Percentiles rank a stretch among this genome's conserved stretches.
Evolutionary conservation across 2,113 vertebrate species (phyloP).

Genomic region (Sakesphorus luctuosus): DNA sequence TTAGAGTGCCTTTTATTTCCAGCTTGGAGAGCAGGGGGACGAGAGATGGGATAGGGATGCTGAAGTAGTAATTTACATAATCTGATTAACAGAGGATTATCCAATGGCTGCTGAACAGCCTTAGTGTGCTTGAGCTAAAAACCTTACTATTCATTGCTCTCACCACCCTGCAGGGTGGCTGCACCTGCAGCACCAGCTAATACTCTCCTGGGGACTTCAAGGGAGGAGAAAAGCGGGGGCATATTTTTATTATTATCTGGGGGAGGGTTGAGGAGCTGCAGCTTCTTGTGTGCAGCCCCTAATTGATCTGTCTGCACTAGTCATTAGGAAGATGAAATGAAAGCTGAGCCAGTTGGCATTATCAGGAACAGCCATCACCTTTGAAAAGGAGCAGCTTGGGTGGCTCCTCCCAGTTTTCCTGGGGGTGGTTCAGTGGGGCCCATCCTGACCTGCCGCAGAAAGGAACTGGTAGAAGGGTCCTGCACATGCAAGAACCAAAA

Average conservation of each 20-base stretch:
- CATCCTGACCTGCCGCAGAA: neutral
- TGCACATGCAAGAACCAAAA: neutral
- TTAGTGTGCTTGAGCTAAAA: conserved; percentile 90
- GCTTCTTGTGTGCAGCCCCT: conserved; percentile 37
- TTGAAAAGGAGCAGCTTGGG: conserved; percentile 53
- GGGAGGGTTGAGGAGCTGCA: conserved; percentile 9
- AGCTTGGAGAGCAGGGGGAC: conserved; percentile 42
- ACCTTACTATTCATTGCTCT: conserved; percentile 91
- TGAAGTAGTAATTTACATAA: conserved; percentile 99
- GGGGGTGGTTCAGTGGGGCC: neutral
- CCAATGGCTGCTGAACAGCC: conserved; percentile 84
- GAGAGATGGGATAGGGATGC: conserved; percentile 45
- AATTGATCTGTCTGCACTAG: conserved; percentile 80
- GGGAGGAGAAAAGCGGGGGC: neutral
- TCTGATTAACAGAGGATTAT: conserved; percentile 95
- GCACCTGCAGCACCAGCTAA: conserved; percentile 86
- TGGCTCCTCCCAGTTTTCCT: neutral
- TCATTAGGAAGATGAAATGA: conserved; percentile 56
- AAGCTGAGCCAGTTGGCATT: conserved; percentile 58
- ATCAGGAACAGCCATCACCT: conserved; percentile 43
- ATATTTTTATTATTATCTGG: conserved; percentile 20
- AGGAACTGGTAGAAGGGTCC: neutral
- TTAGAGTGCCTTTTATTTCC: conserved; percentile 65
- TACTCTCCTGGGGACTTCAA: conserved; percentile 67
- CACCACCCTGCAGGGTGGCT: conserved; percentile 81